phyloP scores from a whole-genome alignment of 2,888 invertebrate species.

The Acronicta leporina region DNA sequence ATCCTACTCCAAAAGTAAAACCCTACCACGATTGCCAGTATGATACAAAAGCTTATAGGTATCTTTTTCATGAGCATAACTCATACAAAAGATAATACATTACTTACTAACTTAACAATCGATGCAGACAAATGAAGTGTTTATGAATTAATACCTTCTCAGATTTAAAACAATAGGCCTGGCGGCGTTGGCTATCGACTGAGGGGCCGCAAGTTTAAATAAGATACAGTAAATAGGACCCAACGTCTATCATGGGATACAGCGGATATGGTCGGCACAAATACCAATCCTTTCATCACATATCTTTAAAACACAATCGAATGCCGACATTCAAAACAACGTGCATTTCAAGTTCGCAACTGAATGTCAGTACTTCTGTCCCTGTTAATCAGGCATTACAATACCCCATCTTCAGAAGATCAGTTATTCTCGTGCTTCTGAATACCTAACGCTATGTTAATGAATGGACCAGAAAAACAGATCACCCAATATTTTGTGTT shows the following conservation, averaged over 20 bases:
- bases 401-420: no score
- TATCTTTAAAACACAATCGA: no score
- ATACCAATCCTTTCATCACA: not conserved
- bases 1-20: no score
- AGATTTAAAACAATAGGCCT: slow-evolving; percentile 28
- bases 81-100: slow-evolving; percentile 9
- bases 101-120: slow-evolving; percentile 2
- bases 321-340: no score
- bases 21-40: no score
- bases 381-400: no score
- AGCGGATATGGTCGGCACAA: not conserved
- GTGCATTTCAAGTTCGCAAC: no score
- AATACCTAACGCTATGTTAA: no score
- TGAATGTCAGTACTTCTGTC: not conserved
- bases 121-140: slow-evolving; percentile 20
- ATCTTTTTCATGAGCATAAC: not conserved
- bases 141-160: slow-evolving; percentile 26
- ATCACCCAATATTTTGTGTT: no score
- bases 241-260: not conserved
- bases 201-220: slow-evolving; percentile 28
- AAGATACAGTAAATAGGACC: slow-evolving; percentile 19
- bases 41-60: no score
- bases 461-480: no score
- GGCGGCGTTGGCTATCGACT: slow-evolving; percentile 1
- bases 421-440: no score